Evolutionary conservation across 2,113 vertebrate species (phyloP).

Genomic region (Theristicus caerulescens): DNA sequence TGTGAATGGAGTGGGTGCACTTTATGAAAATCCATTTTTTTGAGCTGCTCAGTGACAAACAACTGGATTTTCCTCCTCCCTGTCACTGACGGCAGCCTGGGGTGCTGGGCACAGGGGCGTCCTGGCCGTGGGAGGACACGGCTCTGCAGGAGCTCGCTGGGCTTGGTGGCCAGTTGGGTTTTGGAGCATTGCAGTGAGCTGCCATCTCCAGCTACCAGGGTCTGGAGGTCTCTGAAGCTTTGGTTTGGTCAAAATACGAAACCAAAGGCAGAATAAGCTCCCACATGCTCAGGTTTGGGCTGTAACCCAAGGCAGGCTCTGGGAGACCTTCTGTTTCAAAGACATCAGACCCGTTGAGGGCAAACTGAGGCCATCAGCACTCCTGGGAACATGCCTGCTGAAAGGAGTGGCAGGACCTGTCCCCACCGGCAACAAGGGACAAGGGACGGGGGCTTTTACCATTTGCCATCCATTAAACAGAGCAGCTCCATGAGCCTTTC

Average conservation of each 20-base stretch:
- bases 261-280: not conserved
- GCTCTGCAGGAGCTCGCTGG: not conserved
- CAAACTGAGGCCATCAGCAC: not conserved
- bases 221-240: not conserved
- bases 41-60: not conserved
- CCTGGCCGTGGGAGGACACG: not conserved
- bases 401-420: not conserved
- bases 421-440: not conserved
- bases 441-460: not conserved
- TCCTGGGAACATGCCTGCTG: accelerated
- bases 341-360: accelerated
- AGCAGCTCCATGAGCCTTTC: not conserved
- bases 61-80: not conserved
- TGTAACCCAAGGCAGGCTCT: not conserved
- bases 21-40: not conserved
- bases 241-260: not conserved
- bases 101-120: not conserved
- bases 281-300: not conserved
- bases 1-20: not conserved
- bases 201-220: not conserved
- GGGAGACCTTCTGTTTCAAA: not conserved
- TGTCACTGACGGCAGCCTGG: accelerated
- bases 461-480: not conserved
- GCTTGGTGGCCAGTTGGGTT: accelerated
- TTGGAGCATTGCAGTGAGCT: not conserved